phyloP scores from a whole-genome alignment of 2,888 invertebrate genomes.

The Itoplectis maculator region DNA sequence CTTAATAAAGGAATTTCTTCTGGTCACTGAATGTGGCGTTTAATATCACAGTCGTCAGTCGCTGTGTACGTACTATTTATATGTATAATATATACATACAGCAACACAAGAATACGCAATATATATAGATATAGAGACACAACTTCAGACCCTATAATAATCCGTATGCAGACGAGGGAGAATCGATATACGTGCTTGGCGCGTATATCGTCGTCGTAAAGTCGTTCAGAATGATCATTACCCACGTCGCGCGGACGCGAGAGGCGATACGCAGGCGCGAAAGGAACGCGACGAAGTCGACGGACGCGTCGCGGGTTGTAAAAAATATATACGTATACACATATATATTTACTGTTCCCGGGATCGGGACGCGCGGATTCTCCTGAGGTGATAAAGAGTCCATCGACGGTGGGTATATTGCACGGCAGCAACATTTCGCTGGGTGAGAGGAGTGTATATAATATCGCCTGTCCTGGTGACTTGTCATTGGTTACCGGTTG shows the following conservation, averaged over 20 bases:
- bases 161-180: background rate
- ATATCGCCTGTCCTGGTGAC: constrained; percentile 24
- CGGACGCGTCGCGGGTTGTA: constrained; percentile 43
- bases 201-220: constrained; percentile 55
- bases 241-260: constrained; percentile 51
- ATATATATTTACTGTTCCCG: constrained; percentile 51
- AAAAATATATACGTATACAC: constrained; percentile 3
- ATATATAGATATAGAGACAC: too few species aligned
- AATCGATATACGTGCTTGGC: background rate
- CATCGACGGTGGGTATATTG: constrained; percentile 53
- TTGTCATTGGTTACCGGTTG: constrained; percentile 19
- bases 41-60: too few species aligned
- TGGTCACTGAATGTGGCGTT: too few species aligned
- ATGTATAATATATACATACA: too few species aligned
- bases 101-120: too few species aligned
- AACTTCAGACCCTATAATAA: background rate
- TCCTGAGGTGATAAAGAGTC: constrained; percentile 61
- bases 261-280: constrained; percentile 48
- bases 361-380: constrained; percentile 55
- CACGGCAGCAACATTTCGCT: constrained; percentile 40
- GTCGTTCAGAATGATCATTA: constrained; percentile 65
- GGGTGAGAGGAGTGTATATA: constrained; percentile 49
- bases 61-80: too few species aligned
- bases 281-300: constrained; percentile 46
- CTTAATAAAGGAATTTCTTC: too few species aligned